These are phyloP conservation scores for Coremacera marginata DNA, from an alignment of 2,888 invertebrate species.

Conservation along the genomic window DNA sequence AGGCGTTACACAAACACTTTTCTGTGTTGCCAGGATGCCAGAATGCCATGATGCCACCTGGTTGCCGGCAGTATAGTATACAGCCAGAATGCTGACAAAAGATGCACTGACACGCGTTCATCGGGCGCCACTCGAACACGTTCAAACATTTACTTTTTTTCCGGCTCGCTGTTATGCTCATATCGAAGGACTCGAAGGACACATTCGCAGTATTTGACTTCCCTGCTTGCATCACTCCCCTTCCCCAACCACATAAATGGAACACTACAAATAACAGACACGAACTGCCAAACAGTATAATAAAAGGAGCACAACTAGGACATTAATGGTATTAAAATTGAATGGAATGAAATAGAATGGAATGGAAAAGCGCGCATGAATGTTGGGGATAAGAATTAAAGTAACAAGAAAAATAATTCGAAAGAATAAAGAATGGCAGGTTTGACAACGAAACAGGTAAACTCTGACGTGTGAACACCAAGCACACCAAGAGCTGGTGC, in stretches of 20 bases:
- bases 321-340: constrained; percentile 26
- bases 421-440: not conserved
- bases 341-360: constrained; percentile 3
- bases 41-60: not conserved
- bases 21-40: not conserved
- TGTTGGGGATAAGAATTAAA: not conserved
- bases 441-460: not conserved
- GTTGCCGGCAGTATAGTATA: not conserved
- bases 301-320: constrained; percentile 14
- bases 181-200: too few species aligned
- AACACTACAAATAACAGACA: constrained; percentile 20
- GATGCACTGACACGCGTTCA: not conserved
- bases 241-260: not conserved
- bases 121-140: constrained; percentile 27
- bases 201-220: not conserved
- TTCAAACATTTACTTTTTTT: constrained; percentile 7
- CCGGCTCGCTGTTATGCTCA: not conserved
- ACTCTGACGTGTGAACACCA: not conserved
- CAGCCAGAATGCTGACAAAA: not conserved
- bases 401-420: not conserved
- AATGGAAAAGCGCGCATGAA: not conserved
- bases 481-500: not conserved
- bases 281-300: constrained; percentile 26
- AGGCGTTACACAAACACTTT: constrained; percentile 19
- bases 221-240: not conserved